Percentiles rank a stretch among this genome's conserved stretches.
Evolutionary conservation across 2,797 vertebrate species (phyloP).

Genomic region (Alcedo atthis): DNA sequence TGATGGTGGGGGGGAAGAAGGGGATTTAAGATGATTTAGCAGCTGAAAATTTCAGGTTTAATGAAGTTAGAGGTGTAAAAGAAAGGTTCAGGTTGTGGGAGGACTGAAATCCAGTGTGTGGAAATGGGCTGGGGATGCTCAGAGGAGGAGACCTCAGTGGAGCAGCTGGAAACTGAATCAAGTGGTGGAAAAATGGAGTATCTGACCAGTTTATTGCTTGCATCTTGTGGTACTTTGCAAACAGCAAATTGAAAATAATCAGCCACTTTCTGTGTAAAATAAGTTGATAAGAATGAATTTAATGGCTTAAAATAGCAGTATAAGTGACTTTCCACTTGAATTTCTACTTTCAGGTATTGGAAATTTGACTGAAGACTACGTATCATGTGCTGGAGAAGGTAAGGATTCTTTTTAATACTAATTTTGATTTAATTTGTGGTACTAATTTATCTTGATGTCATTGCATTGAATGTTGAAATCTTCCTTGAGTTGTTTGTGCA

Average conservation of each 20-base stretch:
- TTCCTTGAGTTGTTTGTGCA: not conserved
- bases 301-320: not conserved
- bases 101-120: not conserved
- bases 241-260: not conserved
- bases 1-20: no score
- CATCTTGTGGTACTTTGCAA: not conserved
- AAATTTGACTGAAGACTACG: not conserved
- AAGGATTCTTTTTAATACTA: not conserved
- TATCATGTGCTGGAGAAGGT: slow-evolving; percentile 65
- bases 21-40: not conserved
- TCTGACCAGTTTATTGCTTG: not conserved
- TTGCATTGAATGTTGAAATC: not conserved
- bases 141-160: not conserved
- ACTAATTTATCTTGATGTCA: fast-evolving
- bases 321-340: not conserved
- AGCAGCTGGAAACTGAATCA: not conserved
- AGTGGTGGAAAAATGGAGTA: not conserved
- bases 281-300: not conserved
- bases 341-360: slow-evolving; percentile 44
- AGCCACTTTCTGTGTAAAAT: not conserved
- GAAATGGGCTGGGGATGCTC: not conserved
- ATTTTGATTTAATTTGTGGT: not conserved
- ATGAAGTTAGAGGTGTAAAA: not conserved
- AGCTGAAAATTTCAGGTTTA: not conserved
- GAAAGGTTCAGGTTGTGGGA: not conserved